Base-by-base conservation (phyloP, 2,113 vertebrate genomes). In the Bostrychus sinensis region DNA sequence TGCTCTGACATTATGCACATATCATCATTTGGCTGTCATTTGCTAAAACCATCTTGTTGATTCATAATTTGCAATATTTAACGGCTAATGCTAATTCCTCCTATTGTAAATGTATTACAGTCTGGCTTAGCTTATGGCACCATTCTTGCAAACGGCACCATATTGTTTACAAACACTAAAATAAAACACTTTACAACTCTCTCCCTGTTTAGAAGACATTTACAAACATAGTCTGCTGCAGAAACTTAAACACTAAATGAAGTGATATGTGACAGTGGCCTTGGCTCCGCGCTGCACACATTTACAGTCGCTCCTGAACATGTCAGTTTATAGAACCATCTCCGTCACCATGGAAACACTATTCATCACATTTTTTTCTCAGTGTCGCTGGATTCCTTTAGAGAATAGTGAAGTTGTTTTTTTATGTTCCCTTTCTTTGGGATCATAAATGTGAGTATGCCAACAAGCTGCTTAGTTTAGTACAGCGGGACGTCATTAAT, bases 271-370 rank as follows among this genome's bases (percentile, higher is more conserved):
- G 48, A 28, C 25, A 7, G 48, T 14, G 14, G 48, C 48, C 48
- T 51, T 51, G 48, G 26, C 13, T 51, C 25, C 48, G 25, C 25
- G 7, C 23, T 14, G 14, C 23, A 51, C 26, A 51, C 26, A 26
- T 51, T 51, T 51, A 51, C 48, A 51, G 48, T 51, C 13, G 23
- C 22, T 48, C 7, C 20, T 13, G 23, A 25, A 48, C 22, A 51
- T 13, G 8, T n/a, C n/a, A n/a, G n/a, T 51, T 51, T 46, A 46
- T 46, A 51, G 25, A 51, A 28, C 4, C 20, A 12, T 8, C 23
- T 50, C 13, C 9, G 48, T 51, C 25, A n/a, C 48, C 48, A 51
- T 51, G 48, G 48, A 28, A 51, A 51, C 48, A 14, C 48, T n/a
- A 51, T 51, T 28, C 48, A 51, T 23, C 8, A 51, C 25, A 9